Percentiles rank a stretch among this genome's conserved stretches.
These are phyloP conservation scores for Mechanitis messenoides DNA, from an alignment of 2,888 invertebrate species.

Conservation along the genomic window DNA sequence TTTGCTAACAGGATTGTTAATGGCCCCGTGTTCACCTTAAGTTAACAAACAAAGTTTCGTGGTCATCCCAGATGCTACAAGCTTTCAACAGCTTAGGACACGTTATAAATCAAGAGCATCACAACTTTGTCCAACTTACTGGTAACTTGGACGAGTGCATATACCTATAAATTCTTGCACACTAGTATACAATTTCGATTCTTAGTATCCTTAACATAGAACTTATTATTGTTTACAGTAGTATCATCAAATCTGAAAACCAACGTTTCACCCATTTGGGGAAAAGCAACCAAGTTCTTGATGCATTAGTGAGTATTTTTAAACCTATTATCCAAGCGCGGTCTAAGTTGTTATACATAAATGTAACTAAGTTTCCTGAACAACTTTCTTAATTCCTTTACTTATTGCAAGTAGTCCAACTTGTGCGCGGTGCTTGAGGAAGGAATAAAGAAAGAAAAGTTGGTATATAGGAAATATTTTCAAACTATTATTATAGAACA, in stretches of 20 bases:
- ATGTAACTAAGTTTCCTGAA: conserved; percentile 21
- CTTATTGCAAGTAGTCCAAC: conserved; percentile 9
- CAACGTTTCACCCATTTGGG: conserved; percentile 11
- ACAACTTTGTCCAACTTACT: conserved; percentile 18
- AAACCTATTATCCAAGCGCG: conserved; percentile 21
- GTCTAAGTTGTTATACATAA: conserved; percentile 21
- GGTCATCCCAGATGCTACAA: conserved; percentile 26
- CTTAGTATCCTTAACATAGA: conserved; percentile 7
- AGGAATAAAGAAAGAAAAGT: conserved; percentile 3
- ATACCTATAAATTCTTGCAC: conserved; percentile 12
- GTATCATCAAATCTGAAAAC: conserved; percentile 2
- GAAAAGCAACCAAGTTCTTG: conserved; percentile 18
- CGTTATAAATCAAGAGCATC: conserved; percentile 26
- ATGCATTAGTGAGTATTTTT: conserved; percentile 23
- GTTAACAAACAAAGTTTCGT: conserved; percentile 24
- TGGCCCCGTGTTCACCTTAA: conserved; percentile 17
- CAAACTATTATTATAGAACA: background rate
- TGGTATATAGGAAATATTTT: background rate
- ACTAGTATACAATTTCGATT: conserved; percentile 4
- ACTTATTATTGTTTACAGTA: conserved; percentile 9
- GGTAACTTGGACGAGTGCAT: conserved; percentile 14
- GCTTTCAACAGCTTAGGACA: conserved; percentile 26
- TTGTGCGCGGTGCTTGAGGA: background rate
- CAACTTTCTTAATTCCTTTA: conserved; percentile 24
- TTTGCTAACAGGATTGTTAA: conserved; percentile 12